Evolutionary conservation across 2,888 invertebrate genomes (phyloP).

Genomic region (Erebia aethiops): DNA sequence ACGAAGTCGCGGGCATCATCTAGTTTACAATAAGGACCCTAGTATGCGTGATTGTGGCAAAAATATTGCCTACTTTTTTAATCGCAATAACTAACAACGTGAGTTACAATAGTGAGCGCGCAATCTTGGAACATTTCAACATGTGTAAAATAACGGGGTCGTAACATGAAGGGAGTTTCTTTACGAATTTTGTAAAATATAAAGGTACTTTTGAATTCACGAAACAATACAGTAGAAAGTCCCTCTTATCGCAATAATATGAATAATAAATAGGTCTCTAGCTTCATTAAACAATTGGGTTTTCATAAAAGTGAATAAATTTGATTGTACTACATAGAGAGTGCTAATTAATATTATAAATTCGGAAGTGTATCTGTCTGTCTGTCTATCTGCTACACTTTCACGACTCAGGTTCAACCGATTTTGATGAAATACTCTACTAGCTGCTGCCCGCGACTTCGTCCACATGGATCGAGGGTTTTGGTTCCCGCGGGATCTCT

Average conservation of each 20-base stretch:
- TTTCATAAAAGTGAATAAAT: not conserved
- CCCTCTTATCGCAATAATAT: too few species aligned
- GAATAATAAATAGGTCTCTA: not conserved
- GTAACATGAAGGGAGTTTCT: not conserved
- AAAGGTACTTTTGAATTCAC: not conserved
- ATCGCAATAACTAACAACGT: constrained; percentile 3
- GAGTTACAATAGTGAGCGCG: not conserved
- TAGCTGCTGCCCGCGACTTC: too few species aligned
- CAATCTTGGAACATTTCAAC: constrained; percentile 1
- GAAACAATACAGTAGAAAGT: not conserved
- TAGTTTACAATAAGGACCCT: not conserved
- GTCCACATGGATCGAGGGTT: too few species aligned
- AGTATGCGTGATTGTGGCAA: not conserved
- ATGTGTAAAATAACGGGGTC: constrained; percentile 8
- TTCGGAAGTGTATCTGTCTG: too few species aligned
- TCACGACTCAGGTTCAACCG: too few species aligned
- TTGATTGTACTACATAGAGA: not conserved
- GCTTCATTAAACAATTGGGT: not conserved
- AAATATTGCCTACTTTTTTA: constrained; percentile 6
- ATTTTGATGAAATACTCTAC: too few species aligned
- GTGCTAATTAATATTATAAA: too few species aligned
- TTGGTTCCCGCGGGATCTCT: too few species aligned
- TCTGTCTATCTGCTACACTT: too few species aligned
- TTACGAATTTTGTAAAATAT: not conserved
- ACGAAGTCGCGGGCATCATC: too few species aligned